Evolutionary conservation across 2,113 vertebrate species (phyloP), one percentile per base, ranked within the genome.

Genomic region (Erythrolamprus reginae): DNA sequence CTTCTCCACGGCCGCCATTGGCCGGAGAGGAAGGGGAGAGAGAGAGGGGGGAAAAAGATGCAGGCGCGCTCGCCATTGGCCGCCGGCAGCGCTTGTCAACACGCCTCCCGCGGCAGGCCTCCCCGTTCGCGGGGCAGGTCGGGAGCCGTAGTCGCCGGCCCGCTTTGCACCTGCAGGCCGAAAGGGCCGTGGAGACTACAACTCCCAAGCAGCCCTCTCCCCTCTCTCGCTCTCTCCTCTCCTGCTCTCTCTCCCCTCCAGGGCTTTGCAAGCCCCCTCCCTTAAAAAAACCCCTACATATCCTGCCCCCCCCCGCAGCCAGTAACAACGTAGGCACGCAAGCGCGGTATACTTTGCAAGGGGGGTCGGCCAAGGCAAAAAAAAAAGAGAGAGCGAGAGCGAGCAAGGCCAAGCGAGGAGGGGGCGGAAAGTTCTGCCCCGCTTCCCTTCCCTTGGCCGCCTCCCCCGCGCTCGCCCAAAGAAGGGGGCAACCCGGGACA

Each of bases 321-420:
- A 90, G 82, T 97, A 95, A 95, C 97, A 98, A 98, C 97, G 97
- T 97, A 97, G 97, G 97, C 98, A 97, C 96, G 96, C 94, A 94
- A 94, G 97, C 96, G 96, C 96, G 96, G 97, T 98, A 97, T 23
- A 58, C 26, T 61, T 61, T 28, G 58, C 10, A 84, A 53, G 5
- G 12, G 12, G 53, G 38, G 38, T 52, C 21, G 5, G 42, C 38
- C 84, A 53, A 70, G 53, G 12, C 15, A 15, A 13, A 55, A 55
- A 55, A 3, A 55, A 2, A 23, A 2, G 19, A n/a, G n/a, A n/a
- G n/a, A n/a, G n/a, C n/a, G n/a, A n/a, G n/a, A n/a, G n/a, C n/a
- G n/a, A 42, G 55, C 21, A 26, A 47, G 65, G 58, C 61, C 61
- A 24, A 47, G 24, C 42, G 24, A 48, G 45, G 23, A 28, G 10